These are phyloP conservation scores for Melikaiella ostensackeni DNA, from an alignment of 2,888 invertebrate genomes.

Conservation along the genomic window DNA sequence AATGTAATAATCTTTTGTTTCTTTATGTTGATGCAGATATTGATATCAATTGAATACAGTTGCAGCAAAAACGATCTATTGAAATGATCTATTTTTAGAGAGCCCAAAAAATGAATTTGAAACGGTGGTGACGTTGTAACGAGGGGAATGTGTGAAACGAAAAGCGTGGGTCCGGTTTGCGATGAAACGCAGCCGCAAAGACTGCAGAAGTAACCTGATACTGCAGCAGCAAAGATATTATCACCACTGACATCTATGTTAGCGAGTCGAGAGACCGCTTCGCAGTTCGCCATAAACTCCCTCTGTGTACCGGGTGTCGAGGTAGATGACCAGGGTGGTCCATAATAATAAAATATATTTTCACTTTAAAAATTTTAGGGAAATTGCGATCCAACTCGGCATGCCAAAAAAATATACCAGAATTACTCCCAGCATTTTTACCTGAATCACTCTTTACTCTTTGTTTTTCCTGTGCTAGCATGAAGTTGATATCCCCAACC, in stretches of 20 bases:
- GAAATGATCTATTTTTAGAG: not conserved
- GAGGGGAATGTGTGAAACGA: conserved; percentile 54
- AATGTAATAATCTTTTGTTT: too few relatives aligned
- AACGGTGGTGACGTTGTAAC: conserved; percentile 20
- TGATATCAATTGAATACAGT: too few relatives aligned
- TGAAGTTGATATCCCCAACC: too few relatives aligned
- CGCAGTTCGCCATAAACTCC: conserved; percentile 46
- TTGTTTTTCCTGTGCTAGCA: too few relatives aligned
- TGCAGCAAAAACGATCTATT: too few relatives aligned
- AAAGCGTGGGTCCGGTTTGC: conserved; percentile 57
- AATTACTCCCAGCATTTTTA: too few relatives aligned
- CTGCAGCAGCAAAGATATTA: conserved; percentile 65
- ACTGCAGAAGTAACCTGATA: conserved; percentile 68
- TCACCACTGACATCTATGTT: conserved; percentile 72
- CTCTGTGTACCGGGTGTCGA: conserved; percentile 42
- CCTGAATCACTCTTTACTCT: too few relatives aligned
- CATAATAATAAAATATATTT: not conserved
- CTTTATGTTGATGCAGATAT: too few relatives aligned
- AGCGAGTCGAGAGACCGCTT: conserved; percentile 61
- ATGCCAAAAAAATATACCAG: too few relatives aligned
- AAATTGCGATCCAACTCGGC: not conserved
- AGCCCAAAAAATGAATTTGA: conserved; percentile 8
- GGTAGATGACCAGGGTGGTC: not conserved
- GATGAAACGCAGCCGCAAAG: conserved; percentile 65
- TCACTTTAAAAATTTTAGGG: not conserved